Percentiles rank a stretch among this genome's conserved stretches.
phyloP scores from a whole-genome alignment of 2,113 vertebrate species.

The Capreolus pygargus region DNA sequence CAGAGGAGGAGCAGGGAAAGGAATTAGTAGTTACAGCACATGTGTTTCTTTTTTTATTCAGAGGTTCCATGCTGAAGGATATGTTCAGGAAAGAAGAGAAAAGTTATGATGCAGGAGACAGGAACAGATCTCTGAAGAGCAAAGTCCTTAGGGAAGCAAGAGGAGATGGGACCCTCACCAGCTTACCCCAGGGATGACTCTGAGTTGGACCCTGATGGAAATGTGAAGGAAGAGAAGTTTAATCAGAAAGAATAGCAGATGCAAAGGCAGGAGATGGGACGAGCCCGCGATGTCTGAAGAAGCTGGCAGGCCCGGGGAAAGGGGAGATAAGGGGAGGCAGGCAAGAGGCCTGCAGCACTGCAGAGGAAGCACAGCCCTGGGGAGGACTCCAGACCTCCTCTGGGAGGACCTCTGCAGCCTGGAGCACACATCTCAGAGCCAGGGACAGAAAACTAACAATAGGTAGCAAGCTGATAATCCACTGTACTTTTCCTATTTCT shows the following conservation, averaged over 20 bases:
- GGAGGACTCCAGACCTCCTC: neutral
- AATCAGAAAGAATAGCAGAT: neutral
- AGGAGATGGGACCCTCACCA: neutral
- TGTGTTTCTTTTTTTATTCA: neutral
- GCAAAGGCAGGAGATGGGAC: neutral
- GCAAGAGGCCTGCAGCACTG: neutral
- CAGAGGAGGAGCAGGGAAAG: neutral
- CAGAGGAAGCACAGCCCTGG: neutral
- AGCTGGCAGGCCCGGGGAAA: neutral
- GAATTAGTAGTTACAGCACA: neutral
- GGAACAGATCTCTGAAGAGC: neutral
- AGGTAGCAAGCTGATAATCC: neutral
- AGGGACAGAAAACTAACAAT: neutral
- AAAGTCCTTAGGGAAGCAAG: neutral
- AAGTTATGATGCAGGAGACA: neutral
- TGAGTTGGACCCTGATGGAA: neutral
- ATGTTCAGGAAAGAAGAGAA: neutral
- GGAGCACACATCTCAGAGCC: accelerated
- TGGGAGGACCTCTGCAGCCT: neutral
- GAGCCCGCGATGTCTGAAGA: neutral
- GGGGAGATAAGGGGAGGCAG: too few relatives aligned
- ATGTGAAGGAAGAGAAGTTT: neutral
- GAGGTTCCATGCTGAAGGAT: neutral
- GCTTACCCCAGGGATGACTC: neutral
- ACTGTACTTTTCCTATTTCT: neutral